Conservation (phyloP, 2,888 invertebrate genomes). For the Ophion obscuratus region DNA sequence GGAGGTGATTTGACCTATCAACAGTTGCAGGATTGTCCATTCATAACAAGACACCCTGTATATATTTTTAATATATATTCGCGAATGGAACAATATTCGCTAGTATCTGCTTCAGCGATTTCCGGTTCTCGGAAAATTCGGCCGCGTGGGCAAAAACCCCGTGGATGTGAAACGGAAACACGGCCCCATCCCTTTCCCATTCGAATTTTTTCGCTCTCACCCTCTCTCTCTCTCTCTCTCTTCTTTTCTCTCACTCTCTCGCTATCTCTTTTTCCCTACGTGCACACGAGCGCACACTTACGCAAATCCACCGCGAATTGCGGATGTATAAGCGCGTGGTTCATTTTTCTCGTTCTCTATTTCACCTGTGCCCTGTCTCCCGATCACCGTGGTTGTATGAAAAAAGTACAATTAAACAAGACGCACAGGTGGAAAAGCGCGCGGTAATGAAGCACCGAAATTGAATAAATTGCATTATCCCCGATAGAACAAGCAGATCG, state of each 20-base stretch:
- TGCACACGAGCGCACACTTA: neutral
- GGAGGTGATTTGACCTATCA: no score
- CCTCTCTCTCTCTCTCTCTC: neutral
- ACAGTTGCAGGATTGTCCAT: no score
- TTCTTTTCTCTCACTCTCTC: neutral
- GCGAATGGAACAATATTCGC: slow-evolving; percentile 41
- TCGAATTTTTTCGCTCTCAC: neutral
- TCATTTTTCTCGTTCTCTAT: slow-evolving; percentile 26
- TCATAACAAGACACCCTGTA: no score
- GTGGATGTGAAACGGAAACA: slow-evolving; percentile 29
- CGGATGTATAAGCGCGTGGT: neutral
- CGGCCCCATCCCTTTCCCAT: neutral
- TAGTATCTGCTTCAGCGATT: slow-evolving; percentile 32
- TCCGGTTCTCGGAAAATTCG: slow-evolving; percentile 37
- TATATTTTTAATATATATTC: neutral
- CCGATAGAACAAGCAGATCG: slow-evolving; percentile 59
- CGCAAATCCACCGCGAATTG: neutral
- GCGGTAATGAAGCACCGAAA: slow-evolving; percentile 73
- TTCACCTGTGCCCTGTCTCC: neutral
- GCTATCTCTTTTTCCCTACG: neutral
- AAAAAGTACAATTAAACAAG: slow-evolving; percentile 71
- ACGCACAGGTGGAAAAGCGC: slow-evolving; percentile 66
- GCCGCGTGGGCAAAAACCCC: slow-evolving; percentile 7
- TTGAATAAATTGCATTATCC: slow-evolving; percentile 74
- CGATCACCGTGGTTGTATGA: slow-evolving; percentile 1